Evolutionary conservation across 2,888 invertebrate species (phyloP), one percentile per base, ranked within the genome.

Genomic region (Ormia ochracea): DNA sequence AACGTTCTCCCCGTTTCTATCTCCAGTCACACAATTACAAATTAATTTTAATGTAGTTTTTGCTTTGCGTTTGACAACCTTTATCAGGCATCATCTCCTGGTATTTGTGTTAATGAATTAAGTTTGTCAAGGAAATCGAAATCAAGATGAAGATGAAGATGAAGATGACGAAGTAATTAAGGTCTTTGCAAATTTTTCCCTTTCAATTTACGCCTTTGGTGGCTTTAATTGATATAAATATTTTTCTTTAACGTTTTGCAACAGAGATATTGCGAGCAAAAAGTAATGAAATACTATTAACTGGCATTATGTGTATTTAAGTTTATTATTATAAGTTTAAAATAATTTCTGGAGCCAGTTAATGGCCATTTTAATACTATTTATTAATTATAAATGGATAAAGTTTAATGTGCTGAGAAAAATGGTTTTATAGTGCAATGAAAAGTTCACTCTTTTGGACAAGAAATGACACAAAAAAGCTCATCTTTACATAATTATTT

Each of bases 61-160:
- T 48, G 2, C 31, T 14, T 69, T 48, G 31, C 9, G 23, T 38
- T 36, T n/a, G 28, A 26, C 36, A 31, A 9, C 5, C 41, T 38
- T 56, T 10, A 43, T 33, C 58, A 58, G 72, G 41, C 33, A 52
- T 33, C 14, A 59, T 14, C 5, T 36, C 1, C n/a, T 10, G 10
- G 19, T 26, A 73, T 73, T 54, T 43, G 63, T 73, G 72, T 54
- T 73, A 73, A 73, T 73, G 63, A 54, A 59, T 63, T 54, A 43
- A 54, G 12, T 33, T 61, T 17, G 12, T 4, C n/a, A 54, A 52
- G 61, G 72, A 48, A 69, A 69, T 52, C 50, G 52, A n/a, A n/a
- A n/a, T n/a, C n/a, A n/a, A n/a, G n/a, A n/a, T n/a, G n/a, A n/a
- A n/a, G n/a, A n/a, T n/a, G n/a, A n/a, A n/a, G n/a, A 52, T 12